Evolutionary conservation across 2,888 invertebrate genomes (phyloP).

Genomic region (Machimus atricapillus): DNA sequence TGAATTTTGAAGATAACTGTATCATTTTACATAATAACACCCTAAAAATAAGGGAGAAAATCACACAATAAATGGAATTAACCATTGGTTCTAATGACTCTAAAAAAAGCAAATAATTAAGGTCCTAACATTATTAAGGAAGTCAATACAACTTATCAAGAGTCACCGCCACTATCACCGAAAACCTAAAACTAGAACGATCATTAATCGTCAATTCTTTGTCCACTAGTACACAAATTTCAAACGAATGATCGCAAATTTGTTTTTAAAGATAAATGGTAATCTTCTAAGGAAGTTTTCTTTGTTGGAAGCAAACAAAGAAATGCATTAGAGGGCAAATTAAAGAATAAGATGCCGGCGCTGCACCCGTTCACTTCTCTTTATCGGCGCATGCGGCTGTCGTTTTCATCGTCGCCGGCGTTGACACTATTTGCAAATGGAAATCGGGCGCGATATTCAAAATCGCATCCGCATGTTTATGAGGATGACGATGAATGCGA

Average conservation of each 20-base stretch:
- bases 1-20: neutral
- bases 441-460: neutral
- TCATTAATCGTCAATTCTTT: neutral
- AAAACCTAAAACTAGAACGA: neutral
- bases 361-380: neutral
- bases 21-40: neutral
- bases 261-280: neutral
- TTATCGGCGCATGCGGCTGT: neutral
- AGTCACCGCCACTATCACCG: neutral
- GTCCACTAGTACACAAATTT: neutral
- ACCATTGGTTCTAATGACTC: neutral
- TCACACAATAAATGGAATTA: neutral
- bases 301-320: neutral
- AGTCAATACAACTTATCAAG: neutral
- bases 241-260: neutral
- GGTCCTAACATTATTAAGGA: neutral
- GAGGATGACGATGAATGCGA: neutral
- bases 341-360: neutral
- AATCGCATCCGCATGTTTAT: neutral
- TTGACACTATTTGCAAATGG: neutral
- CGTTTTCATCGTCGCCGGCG: neutral
- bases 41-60: neutral
- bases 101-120: neutral
- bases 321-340: neutral
- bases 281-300: neutral